These are phyloP conservation scores for Pheosia gnoma DNA, from an alignment of 2,888 invertebrate species.

Conservation along the genomic window DNA sequence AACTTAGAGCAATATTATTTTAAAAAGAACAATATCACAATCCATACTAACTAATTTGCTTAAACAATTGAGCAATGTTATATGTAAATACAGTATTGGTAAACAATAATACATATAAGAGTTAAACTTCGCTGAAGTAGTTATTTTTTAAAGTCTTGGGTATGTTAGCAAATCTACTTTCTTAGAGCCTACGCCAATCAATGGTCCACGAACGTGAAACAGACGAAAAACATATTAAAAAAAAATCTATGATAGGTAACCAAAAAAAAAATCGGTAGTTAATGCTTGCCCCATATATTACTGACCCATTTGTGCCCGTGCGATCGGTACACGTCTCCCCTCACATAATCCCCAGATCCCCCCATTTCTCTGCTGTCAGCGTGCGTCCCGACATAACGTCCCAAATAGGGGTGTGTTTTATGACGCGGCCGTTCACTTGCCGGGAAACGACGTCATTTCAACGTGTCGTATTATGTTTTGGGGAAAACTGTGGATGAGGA, in stretches of 20 bases:
- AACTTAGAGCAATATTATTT: slow-evolving; percentile 7
- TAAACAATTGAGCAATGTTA: no score
- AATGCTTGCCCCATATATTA: background rate
- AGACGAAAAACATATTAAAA: no score
- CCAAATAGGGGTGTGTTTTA: slow-evolving; percentile 44
- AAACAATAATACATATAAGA: no score
- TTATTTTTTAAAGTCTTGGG: no score
- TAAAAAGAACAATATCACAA: background rate
- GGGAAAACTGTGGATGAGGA: slow-evolving; percentile 11
- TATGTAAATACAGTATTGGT: no score
- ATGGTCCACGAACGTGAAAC: no score
- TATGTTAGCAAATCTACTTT: no score
- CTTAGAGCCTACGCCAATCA: no score
- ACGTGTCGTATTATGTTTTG: slow-evolving; percentile 28
- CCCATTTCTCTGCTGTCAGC: slow-evolving; percentile 56
- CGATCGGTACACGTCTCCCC: slow-evolving; percentile 41
- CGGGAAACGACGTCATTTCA: slow-evolving; percentile 35
- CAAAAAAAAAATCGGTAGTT: no score
- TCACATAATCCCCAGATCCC: slow-evolving; percentile 28
- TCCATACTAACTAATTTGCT: no score
- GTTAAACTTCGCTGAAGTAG: no score
- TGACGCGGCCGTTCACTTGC: slow-evolving; percentile 33
- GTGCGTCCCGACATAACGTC: slow-evolving; percentile 42
- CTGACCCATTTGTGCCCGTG: slow-evolving; percentile 18
- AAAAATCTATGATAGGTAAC: no score